A percentile compares a stretch with the other conserved stretches of the same genome.
Conservation (phyloP, 2,888 invertebrate species). For the Sesia bembeciformis region DNA sequence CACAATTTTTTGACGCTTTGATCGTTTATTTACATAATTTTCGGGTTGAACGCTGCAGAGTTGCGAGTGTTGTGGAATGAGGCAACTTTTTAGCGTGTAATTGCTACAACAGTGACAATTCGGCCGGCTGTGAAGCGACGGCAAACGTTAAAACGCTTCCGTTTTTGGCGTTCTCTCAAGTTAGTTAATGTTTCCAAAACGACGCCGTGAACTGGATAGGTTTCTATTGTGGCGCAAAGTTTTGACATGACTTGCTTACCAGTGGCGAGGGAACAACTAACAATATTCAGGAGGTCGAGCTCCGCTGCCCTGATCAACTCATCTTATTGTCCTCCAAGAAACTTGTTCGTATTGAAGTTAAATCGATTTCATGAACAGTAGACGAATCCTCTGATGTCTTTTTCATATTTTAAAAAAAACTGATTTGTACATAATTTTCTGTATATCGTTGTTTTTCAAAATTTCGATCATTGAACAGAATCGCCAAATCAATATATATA, state of each 20-base stretch:
- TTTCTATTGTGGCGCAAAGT: conserved; percentile 20
- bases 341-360: background rate
- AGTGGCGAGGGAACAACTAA: background rate
- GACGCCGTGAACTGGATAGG: conserved; percentile 37
- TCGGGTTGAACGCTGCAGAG: conserved; percentile 9
- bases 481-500: too few relatives aligned
- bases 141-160: conserved; percentile 56
- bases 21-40: conserved; percentile 8
- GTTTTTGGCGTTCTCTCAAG: conserved; percentile 68
- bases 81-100: conserved; percentile 43
- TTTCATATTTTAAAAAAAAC: too few relatives aligned
- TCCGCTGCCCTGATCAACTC: background rate
- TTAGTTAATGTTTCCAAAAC: conserved; percentile 69
- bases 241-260: conserved; percentile 15
- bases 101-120: conserved; percentile 49
- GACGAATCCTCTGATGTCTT: too few relatives aligned
- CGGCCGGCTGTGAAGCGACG: conserved; percentile 21
- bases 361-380: too few relatives aligned
- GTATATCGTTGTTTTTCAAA: too few relatives aligned
- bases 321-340: background rate
- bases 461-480: too few relatives aligned
- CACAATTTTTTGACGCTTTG: conserved; percentile 17
- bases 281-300: background rate
- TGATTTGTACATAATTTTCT: too few relatives aligned
- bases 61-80: conserved; percentile 15